These are phyloP conservation scores for Scomber scombrus DNA, from an alignment of 2,113 vertebrate genomes.

Conservation along the genomic window DNA sequence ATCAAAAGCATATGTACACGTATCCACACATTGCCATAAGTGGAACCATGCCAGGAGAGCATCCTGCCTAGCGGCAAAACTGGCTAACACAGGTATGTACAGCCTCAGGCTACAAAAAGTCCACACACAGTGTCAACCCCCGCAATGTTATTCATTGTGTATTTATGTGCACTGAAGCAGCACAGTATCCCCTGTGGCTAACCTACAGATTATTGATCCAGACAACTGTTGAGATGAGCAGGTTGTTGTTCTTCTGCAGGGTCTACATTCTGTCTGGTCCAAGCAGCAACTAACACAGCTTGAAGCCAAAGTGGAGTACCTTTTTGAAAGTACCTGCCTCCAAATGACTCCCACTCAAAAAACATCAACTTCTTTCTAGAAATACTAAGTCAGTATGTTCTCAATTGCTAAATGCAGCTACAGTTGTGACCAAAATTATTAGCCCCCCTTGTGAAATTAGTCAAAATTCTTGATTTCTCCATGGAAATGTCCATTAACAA, in stretches of 20 bases:
- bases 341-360: no score
- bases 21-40: constrained; percentile 1
- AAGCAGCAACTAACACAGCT: no score
- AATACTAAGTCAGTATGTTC: no score
- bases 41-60: constrained; percentile 12
- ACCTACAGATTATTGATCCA: constrained; percentile 49
- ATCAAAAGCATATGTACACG: constrained; percentile 23
- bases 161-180: constrained; percentile 25
- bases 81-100: constrained; percentile 33
- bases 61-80: constrained; percentile 31
- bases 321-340: no score
- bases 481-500: no score
- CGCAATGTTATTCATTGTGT: constrained; percentile 9
- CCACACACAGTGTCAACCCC: background rate
- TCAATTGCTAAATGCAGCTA: no score
- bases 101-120: constrained; percentile 47
- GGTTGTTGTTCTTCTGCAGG: constrained; percentile 33
- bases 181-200: constrained; percentile 17
- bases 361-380: no score
- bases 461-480: no score
- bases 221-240: constrained; percentile 46
- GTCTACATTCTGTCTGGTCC: constrained; percentile 15
- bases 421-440: no score
- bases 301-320: no score
- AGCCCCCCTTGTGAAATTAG: no score